Evolutionary conservation across 2,888 invertebrate species (phyloP), one percentile per base, ranked within the genome.

Genomic region (Hecatera dysodea): DNA sequence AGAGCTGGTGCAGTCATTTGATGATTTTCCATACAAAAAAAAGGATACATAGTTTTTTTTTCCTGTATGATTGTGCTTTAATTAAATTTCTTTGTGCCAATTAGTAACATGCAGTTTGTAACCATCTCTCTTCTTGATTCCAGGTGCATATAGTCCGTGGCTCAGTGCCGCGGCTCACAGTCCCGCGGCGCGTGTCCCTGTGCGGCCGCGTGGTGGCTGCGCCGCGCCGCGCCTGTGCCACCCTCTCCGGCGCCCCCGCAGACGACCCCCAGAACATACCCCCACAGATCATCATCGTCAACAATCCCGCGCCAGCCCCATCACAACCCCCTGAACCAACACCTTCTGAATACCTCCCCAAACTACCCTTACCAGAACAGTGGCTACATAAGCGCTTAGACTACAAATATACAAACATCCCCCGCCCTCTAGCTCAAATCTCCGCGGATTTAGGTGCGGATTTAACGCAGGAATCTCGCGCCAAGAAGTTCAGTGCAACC

Each of bases 401-500:
- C 63, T 95, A 92, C 81, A 94, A 93, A 66, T 96, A 95, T 83
- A 87, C 90, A 2, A 87, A 91, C 0, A 94, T 96, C 15, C 94
- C 96, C 0, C 87, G 94, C 19, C 95, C 94, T 0, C 72, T 96
- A 22, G 94, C 92, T 0, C 94, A 95, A 80, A 86, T 94, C 0
- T 89, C 91, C 62, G 88, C 92, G 0, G 94, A 94, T 72, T 70
- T 94, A 19, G 93, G 93, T 11, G 91, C 91, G 0, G 94, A 95
- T 52, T 78, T 94, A 52, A 85, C 84, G 4, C 91, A 92, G 56
- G 94, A 93, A 63, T 84, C 91, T 1, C 87, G 93, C n/a, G 89
- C 92, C 2, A 95, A 94, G 68, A 95, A 94, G 72, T 95, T 85
- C 78, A 95, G 96, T 67, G 96, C 94, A 0, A 96, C 96, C 0